Evolutionary conservation across 2,888 invertebrate genomes (phyloP).

Genomic region (Andrena chrysosceles): DNA sequence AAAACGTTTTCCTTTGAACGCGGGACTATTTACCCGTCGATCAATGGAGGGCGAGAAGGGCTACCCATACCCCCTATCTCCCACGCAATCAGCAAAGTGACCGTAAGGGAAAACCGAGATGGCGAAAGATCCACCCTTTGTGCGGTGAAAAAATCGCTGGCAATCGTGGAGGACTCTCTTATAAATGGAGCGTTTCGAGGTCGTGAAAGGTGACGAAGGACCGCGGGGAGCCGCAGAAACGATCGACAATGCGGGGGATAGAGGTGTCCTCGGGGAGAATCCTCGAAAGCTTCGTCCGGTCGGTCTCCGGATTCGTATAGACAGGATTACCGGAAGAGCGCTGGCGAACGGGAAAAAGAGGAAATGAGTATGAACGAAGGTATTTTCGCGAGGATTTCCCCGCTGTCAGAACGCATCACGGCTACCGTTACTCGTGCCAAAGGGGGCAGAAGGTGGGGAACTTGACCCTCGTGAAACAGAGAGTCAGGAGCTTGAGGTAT

Average conservation of each 20-base stretch:
- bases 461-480: conserved; percentile 52
- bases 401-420: conserved; percentile 66
- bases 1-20: too few relatives aligned
- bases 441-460: background rate
- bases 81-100: conserved; percentile 44
- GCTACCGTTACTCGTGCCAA: conserved; percentile 37
- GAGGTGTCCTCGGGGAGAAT: conserved; percentile 48
- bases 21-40: conserved; percentile 14
- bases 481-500: background rate
- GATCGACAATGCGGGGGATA: conserved; percentile 66
- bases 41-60: background rate
- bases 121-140: conserved; percentile 48
- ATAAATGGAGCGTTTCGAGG: conserved; percentile 67
- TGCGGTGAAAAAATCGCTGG: conserved; percentile 53
- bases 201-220: conserved; percentile 66
- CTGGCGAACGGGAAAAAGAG: conserved; percentile 44
- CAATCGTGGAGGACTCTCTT: conserved; percentile 52
- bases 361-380: conserved; percentile 68
- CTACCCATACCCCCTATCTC: background rate
- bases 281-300: conserved; percentile 48
- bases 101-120: conserved; percentile 37
- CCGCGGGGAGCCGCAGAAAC: conserved; percentile 65
- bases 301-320: conserved; percentile 58
- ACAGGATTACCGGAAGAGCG: conserved; percentile 61
- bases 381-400: conserved; percentile 70